Conservation (phyloP, 1,140 invertebrate genomes). For the Nomia melanderi region DNA sequence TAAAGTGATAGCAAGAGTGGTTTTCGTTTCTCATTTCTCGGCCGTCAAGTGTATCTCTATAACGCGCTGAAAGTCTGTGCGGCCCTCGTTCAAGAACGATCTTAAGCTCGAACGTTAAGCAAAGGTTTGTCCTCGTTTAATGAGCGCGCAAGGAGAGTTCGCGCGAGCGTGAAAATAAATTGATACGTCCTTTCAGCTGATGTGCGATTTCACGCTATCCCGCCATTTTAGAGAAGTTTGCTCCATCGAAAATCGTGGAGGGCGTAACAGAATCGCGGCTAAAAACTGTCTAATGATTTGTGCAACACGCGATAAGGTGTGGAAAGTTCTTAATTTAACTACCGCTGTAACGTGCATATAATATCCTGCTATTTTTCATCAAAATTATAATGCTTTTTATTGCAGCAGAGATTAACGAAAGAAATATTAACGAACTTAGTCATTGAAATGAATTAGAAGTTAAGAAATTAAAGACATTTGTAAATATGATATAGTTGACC, state of each 20-base stretch:
- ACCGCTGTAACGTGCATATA: no score
- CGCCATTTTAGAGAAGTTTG: background rate
- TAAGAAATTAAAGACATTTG: no score
- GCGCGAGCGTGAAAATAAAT: slow-evolving; percentile 26
- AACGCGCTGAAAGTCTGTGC: slow-evolving; percentile 7
- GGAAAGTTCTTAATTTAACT: no score
- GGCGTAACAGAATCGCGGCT: background rate
- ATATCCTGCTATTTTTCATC: no score
- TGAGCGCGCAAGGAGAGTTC: slow-evolving; percentile 14
- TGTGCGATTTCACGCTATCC: slow-evolving; percentile 7
- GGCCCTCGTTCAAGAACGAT: slow-evolving; percentile 45
- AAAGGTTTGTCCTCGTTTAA: slow-evolving; percentile 60
- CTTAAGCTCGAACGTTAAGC: slow-evolving; percentile 45
- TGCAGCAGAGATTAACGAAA: no score
- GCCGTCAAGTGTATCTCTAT: slow-evolving; percentile 37
- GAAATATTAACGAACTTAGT: no score
- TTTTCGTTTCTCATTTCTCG: slow-evolving; percentile 48
- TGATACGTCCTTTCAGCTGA: slow-evolving; percentile 27
- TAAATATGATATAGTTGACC: no score
- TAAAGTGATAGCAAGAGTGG: slow-evolving; percentile 47
- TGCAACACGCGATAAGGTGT: background rate
- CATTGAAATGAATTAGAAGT: no score
- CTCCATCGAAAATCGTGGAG: background rate
- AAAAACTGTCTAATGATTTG: background rate
- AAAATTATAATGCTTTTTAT: no score